Base-by-base conservation (phyloP, 2,113 vertebrate genomes). In the Erpornis zantholeuca region DNA sequence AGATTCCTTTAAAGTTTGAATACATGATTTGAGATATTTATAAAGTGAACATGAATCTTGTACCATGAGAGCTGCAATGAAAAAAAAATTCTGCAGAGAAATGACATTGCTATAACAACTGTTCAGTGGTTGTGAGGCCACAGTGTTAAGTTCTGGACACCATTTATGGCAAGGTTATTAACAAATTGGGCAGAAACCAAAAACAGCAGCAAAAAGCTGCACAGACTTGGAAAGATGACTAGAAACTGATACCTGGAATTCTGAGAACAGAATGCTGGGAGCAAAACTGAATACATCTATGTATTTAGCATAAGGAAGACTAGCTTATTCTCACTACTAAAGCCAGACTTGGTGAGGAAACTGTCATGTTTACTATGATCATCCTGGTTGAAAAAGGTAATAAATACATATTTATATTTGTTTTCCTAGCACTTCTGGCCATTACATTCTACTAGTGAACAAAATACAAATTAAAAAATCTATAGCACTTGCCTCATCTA, bases 211-310 rank as follows among this genome's bases (percentile, higher is more conserved):
- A 91, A 85, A 85, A 88, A 84, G 15, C 53, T 92, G 44, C 45
- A n/a, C 11, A 8, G 42, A 21, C 38, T 91, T 79, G 64, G 29
- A 66, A 66, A 49, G 36, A 69, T n/a, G 7, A 68, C 81, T n/a
- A 69, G 24, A 63, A 87, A 83, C 24, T 50, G 25, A 76, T 80
- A 68, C 9, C 28, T 54, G 11, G 21, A 87, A 79, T 94, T 50
- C 36, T 52, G 69, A 89, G 61, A 92, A 79, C n/a, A 93, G 61
- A 88, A 57, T 45, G n/a, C 42, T 91, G 50, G n/a, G 70, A 92
- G 47, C 54, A 86, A 86, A 59, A 87, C 38, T 54, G 56, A 73
- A 49, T 70, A 10, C 7, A 7, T 59, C 25, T 61, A 6, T 61
- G 5, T 66, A 60, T 72, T 35, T 50, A 82, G n/a, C 22, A 15